phyloP scores from a whole-genome alignment of 2,888 invertebrate species.

The Mechanitis messenoides region DNA sequence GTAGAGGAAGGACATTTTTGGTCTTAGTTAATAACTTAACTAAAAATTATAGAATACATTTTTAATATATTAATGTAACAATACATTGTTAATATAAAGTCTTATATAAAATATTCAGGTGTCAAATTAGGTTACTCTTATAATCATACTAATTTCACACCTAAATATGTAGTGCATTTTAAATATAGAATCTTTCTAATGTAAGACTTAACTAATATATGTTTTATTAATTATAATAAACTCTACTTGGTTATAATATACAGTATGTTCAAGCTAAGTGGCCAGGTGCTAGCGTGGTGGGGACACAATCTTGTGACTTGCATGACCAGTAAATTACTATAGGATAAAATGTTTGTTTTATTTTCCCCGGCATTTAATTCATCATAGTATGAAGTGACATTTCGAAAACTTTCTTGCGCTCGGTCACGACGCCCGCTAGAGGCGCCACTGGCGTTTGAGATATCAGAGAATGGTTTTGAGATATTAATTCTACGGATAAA shows the following conservation, averaged over 20 bases:
- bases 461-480: slow-evolving; percentile 55
- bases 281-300: slow-evolving; percentile 72
- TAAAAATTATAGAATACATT: slow-evolving; percentile 22
- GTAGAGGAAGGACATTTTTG: slow-evolving; percentile 44
- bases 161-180: background rate
- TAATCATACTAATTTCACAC: background rate
- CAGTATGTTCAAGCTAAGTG: slow-evolving; percentile 43
- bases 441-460: slow-evolving; percentile 66
- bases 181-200: too few relatives aligned
- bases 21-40: slow-evolving; percentile 41
- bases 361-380: slow-evolving; percentile 7
- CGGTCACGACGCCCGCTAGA: slow-evolving; percentile 84
- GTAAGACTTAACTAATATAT: too few relatives aligned
- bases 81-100: slow-evolving; percentile 11
- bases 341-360: slow-evolving; percentile 6
- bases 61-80: slow-evolving; percentile 25
- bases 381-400: slow-evolving; percentile 10
- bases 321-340: slow-evolving; percentile 13
- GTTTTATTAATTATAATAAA: slow-evolving; percentile 1
- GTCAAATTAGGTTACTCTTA: background rate
- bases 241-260: too few relatives aligned
- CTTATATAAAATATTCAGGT: background rate
- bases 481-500: slow-evolving; percentile 57
- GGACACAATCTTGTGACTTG: slow-evolving; percentile 33
- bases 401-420: slow-evolving; percentile 82